A percentile compares a stretch with the other conserved stretches of the same genome.
Conservation (phyloP, 2,888 invertebrate species). For the Nomada lathburiana region DNA sequence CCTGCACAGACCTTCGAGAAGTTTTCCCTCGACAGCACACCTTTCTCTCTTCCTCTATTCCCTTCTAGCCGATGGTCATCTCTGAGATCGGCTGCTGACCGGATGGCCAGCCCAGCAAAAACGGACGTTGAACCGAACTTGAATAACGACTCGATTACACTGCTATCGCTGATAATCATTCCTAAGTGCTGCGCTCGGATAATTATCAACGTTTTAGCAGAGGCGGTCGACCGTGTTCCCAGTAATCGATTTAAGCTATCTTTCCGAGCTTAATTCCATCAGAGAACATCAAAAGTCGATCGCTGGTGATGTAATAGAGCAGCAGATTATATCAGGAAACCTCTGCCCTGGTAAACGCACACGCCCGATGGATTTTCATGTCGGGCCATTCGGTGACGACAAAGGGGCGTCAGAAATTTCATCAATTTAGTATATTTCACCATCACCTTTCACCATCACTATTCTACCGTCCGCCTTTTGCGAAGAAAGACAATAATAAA, state of each 20-base stretch:
- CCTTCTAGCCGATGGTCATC: neutral
- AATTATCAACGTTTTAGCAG: constrained; percentile 59
- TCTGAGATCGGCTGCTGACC: constrained; percentile 1
- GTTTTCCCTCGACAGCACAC: constrained; percentile 40
- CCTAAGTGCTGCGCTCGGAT: constrained; percentile 50
- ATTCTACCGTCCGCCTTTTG: neutral
- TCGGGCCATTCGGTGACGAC: neutral
- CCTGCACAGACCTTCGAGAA: constrained; percentile 34
- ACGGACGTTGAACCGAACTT: constrained; percentile 52
- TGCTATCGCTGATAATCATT: constrained; percentile 56
- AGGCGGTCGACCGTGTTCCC: constrained; percentile 33
- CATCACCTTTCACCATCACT: neutral
- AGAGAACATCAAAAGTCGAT: constrained; percentile 60
- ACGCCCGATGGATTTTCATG: constrained; percentile 29
- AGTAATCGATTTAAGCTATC: constrained; percentile 58
- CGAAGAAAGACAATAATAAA: too few relatives aligned
- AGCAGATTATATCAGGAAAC: constrained; percentile 47
- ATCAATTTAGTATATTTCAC: constrained; percentile 23
- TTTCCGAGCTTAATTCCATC: constrained; percentile 56
- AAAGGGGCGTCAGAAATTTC: constrained; percentile 37
- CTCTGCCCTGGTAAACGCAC: constrained; percentile 38
- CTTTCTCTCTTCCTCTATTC: neutral
- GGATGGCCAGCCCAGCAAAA: constrained; percentile 36
- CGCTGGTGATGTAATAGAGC: constrained; percentile 48
- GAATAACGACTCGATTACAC: constrained; percentile 52